phyloP scores from a whole-genome alignment of 2,797 vertebrate species.

The Muscicapa comitata region DNA sequence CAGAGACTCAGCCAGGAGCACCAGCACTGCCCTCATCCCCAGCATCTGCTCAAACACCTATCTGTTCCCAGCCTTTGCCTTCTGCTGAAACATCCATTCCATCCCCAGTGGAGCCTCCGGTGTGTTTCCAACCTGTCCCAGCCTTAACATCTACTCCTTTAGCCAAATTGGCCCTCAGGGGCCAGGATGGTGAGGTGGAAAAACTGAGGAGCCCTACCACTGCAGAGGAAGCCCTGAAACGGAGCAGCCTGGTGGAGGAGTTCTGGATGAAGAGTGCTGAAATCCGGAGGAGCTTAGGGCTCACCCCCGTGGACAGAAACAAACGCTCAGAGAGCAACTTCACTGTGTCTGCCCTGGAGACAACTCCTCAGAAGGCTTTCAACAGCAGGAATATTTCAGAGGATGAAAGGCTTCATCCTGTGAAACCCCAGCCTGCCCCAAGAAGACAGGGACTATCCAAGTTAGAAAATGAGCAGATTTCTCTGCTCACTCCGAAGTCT shows the following conservation, averaged over 20 bases:
- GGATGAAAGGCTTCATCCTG: conserved; percentile 74
- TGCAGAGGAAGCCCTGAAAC: conserved; percentile 79
- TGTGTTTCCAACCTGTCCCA: conserved; percentile 87
- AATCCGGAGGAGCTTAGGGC: conserved; percentile 91
- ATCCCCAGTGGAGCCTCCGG: conserved; percentile 81
- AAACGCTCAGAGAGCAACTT: conserved; percentile 75
- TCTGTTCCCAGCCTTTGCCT: conserved; percentile 89
- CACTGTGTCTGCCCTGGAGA: conserved; percentile 67
- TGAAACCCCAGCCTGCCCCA: conserved; percentile 77
- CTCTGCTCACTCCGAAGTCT: conserved; percentile 72
- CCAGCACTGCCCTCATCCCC: conserved; percentile 11
- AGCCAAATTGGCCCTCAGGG: conserved; percentile 67
- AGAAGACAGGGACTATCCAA: conserved; percentile 83
- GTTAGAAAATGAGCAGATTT: conserved; percentile 81
- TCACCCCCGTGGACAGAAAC: conserved; percentile 85
- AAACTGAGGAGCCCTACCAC: conserved; percentile 65
- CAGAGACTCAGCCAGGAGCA: conserved; percentile 69
- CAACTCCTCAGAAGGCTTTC: conserved; percentile 66
- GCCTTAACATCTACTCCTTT: conserved; percentile 86
- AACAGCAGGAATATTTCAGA: conserved; percentile 63
- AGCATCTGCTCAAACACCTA: conserved; percentile 79
- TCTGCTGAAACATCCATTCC: conserved; percentile 83
- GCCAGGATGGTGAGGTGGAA: conserved; percentile 48
- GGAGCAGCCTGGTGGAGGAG: conserved; percentile 90
- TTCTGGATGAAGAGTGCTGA: conserved; percentile 97